phyloP scores from a whole-genome alignment of 2,113 vertebrate genomes.

The Emydura subglobosa region DNA sequence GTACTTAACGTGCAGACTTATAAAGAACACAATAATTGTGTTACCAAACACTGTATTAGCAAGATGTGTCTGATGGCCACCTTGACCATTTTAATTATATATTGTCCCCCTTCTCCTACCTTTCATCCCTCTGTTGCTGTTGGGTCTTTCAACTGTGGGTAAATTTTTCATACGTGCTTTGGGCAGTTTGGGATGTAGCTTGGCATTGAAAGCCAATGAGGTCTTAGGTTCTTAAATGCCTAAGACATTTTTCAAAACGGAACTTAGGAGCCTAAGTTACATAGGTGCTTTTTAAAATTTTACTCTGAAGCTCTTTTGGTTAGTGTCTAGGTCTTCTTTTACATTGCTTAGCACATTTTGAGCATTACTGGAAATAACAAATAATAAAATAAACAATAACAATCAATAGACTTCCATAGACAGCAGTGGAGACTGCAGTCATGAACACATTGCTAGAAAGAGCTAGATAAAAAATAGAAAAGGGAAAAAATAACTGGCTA shows the following conservation, averaged over 20 bases:
- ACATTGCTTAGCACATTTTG: too few relatives aligned
- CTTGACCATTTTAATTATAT: not conserved
- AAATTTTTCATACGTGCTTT: not conserved
- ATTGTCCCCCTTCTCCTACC: not conserved
- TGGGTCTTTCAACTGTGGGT: not conserved
- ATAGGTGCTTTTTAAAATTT: not conserved
- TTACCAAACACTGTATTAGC: not conserved
- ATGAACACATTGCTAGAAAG: not conserved
- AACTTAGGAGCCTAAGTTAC: not conserved
- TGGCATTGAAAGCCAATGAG: not conserved
- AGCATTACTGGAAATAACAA: too few relatives aligned
- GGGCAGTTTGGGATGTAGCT: not conserved
- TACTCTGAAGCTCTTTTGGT: not conserved
- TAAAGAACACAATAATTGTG: not conserved
- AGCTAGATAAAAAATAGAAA: not conserved
- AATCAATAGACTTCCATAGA: not conserved
- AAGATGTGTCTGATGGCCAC: not conserved
- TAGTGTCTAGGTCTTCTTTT: too few relatives aligned
- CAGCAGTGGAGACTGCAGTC: not conserved
- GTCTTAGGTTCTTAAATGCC: not conserved
- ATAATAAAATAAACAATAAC: not conserved
- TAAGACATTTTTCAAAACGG: not conserved
- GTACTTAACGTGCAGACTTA: not conserved
- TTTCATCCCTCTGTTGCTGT: too few relatives aligned
- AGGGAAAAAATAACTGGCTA: not conserved